Evolutionary conservation across 2,113 vertebrate genomes (phyloP), one percentile per base, ranked within the genome.

Genomic region (Halcyon malimbica): DNA sequence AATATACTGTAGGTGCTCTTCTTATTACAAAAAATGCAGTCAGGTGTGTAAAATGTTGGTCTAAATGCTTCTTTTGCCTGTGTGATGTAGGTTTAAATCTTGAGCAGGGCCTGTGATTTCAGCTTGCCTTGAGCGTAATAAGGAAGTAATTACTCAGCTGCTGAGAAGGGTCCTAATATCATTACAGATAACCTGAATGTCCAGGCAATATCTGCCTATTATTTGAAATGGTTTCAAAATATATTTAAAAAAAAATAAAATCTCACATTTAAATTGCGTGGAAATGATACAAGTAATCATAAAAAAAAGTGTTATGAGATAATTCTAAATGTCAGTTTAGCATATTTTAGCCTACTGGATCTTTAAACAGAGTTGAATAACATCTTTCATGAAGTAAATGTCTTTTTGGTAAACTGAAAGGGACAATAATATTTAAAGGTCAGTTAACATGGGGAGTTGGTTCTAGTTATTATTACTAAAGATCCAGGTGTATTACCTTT

Each of bases 311-410:
- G 71, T 97, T 97, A 94, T 42, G 95, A 96, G 96, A 97, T 98
- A 96, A 98, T 98, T 96, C 94, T 98, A 98, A 98, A 98, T 98
- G 98, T 98, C 98, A 98, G 57, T 97, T 97, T 98, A 97, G 94
- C 97, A 96, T 98, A 98, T 97, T 97, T 98, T 94, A 97, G 94
- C 77, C 93, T 96, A 94, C 50, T 96, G 95, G 90, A 97, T 98
- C 96, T 97, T 96, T 93, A 96, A 97, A 94, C 67, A 91, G 96
- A 95, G 89, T 92, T 94, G 96, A 97, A 94, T 95, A 97, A 95
- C 76, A 90, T 95, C 95, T 97, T 97, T 97, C 94, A 96, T 63
- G 94, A 96, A 95, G 95, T 89, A 96, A 97, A 97, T 97, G 97
- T 96, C 82, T 96, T 98, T 96, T 97, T 96, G 96, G 95, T 97